These are phyloP conservation scores for Tragelaphus oryx DNA, from an alignment of 2,797 vertebrate genomes.

Conservation along the genomic window DNA sequence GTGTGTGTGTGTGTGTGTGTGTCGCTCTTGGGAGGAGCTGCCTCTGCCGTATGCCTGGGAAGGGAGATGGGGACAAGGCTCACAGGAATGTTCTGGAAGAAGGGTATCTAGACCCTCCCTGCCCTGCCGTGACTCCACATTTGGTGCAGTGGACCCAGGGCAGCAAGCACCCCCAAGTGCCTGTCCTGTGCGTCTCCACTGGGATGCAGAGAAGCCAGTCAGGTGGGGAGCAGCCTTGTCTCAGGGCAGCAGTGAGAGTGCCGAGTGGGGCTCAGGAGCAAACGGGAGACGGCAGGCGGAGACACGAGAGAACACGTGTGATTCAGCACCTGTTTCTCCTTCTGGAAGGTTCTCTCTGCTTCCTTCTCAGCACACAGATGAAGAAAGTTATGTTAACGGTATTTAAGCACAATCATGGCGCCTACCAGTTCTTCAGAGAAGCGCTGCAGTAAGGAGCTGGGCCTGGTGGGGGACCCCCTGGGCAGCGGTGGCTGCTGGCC, in stretches of 20 bases:
- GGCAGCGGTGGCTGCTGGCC: neutral
- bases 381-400: constrained; percentile 98
- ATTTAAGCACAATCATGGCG: constrained; percentile 97
- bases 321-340: neutral
- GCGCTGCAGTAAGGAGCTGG: constrained; percentile 91
- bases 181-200: neutral
- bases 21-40: accelerated
- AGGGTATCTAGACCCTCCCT: neutral
- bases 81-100: neutral
- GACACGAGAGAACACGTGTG: neutral
- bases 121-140: neutral
- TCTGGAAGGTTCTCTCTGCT: neutral
- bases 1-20: accelerated
- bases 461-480: neutral
- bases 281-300: neutral
- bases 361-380: constrained; percentile 92
- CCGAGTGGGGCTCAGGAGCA: neutral
- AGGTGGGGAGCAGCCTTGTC: too few relatives aligned
- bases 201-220: neutral
- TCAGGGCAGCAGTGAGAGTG: neutral
- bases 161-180: neutral
- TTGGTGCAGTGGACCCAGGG: accelerated
- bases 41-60: neutral
- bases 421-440: constrained; percentile 96
- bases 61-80: neutral